A percentile compares a stretch with the other conserved stretches of the same genome.
Conservation (phyloP, 2,113 vertebrate genomes). For the Burhinus bistriatus region DNA sequence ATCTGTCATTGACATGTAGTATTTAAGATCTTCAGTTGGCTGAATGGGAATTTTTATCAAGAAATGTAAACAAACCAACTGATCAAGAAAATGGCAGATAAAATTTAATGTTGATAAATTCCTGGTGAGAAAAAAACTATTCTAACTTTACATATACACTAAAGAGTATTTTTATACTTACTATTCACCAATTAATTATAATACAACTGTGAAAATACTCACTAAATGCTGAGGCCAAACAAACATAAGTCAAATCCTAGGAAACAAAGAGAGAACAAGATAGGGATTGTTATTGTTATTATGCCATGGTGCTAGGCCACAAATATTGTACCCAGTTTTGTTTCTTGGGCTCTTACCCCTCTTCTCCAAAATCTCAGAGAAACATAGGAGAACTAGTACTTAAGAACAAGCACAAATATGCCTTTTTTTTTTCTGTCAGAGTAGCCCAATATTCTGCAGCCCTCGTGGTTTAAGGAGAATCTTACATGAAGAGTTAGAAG, state of each 20-base stretch:
- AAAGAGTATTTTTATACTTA: neutral
- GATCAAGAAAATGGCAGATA: neutral
- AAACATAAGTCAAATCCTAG: neutral
- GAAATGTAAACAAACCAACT: neutral
- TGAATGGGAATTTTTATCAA: neutral
- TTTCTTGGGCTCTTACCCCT: neutral
- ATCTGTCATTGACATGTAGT: neutral
- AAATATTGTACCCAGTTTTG: neutral
- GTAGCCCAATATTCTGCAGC: too few relatives aligned
- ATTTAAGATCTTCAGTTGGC: neutral
- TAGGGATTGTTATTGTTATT: too few relatives aligned
- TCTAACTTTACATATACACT: neutral
- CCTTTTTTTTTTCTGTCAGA: neutral
- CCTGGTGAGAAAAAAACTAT: neutral
- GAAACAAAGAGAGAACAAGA: neutral
- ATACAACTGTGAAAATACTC: neutral
- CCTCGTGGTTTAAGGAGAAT: neutral
- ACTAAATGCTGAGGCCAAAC: neutral
- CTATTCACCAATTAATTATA: neutral
- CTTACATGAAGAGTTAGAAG: neutral
- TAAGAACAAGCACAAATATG: neutral
- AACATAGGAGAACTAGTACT: neutral
- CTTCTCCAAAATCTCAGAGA: neutral
- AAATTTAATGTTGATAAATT: neutral
- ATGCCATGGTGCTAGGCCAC: neutral